These are phyloP conservation scores for Bubo bubo DNA, from an alignment of 2,113 vertebrate genomes.

Conservation along the genomic window DNA sequence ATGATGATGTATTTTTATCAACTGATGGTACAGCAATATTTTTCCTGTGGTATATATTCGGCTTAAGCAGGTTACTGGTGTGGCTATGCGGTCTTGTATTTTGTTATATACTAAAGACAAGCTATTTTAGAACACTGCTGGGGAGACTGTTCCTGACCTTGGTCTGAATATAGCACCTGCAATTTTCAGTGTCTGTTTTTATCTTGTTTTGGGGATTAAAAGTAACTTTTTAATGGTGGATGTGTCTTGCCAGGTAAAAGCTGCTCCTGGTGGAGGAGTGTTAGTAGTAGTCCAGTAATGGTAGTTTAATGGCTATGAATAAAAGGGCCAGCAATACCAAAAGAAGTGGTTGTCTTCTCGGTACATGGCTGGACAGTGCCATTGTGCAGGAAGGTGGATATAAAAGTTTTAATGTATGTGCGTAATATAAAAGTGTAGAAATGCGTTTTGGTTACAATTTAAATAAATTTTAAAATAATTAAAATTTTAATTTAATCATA, in stretches of 20 bases:
- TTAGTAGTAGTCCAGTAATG: background rate
- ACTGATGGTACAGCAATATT: background rate
- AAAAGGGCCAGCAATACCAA: background rate
- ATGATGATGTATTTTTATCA: background rate
- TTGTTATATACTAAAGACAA: background rate
- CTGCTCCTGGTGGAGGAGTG: background rate
- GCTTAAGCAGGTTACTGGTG: background rate
- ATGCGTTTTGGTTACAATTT: background rate
- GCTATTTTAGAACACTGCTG: background rate
- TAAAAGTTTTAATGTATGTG: background rate
- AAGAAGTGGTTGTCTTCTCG: background rate
- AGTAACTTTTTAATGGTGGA: background rate
- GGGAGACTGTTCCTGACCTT: background rate
- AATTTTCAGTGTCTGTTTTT: background rate
- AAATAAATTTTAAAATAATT: background rate
- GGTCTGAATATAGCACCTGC: background rate
- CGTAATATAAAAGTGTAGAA: background rate
- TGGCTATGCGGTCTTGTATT: background rate
- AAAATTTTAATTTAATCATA: background rate
- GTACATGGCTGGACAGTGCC: rapidly evolving
- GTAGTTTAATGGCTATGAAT: background rate
- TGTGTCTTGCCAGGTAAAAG: background rate
- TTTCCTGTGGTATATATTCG: background rate
- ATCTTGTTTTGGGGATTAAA: background rate
- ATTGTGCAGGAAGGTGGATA: rapidly evolving